Percentiles rank a stretch among this genome's conserved stretches.
These are phyloP conservation scores for Neofelis nebulosa DNA, from an alignment of 2,113 vertebrate genomes.

Conservation along the genomic window DNA sequence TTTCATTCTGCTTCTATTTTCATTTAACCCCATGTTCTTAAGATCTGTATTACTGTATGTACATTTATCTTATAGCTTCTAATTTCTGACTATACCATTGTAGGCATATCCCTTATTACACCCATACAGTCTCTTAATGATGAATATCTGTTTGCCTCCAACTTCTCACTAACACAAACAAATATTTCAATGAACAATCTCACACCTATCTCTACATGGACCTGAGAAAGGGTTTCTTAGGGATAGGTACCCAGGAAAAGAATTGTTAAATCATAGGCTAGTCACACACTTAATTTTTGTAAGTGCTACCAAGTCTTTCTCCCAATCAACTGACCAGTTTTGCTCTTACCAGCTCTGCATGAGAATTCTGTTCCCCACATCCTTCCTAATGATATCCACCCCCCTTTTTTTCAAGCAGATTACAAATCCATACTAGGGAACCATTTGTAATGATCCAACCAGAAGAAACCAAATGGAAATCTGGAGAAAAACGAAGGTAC, in stretches of 20 bases:
- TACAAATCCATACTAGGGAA: not conserved
- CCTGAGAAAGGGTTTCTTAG: not conserved
- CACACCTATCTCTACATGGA: not conserved
- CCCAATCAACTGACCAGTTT: not conserved
- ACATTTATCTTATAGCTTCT: not conserved
- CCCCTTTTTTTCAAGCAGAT: not conserved
- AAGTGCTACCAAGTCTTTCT: not conserved
- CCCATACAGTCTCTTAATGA: not conserved
- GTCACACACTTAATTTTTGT: not conserved
- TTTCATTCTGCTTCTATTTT: constrained; percentile 1
- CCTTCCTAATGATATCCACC: not conserved
- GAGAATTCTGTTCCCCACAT: not conserved
- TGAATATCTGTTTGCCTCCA: not conserved
- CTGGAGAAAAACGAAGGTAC: not conserved
- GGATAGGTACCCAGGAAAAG: not conserved
- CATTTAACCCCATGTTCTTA: not conserved
- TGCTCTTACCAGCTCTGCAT: not conserved
- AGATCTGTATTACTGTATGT: not conserved
- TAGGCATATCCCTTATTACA: not conserved
- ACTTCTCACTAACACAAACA: not conserved
- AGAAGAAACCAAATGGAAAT: constrained; percentile 11
- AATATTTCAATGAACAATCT: not conserved
- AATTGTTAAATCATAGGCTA: not conserved
- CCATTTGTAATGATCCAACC: constrained; percentile 40
- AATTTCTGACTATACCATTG: not conserved